Evolutionary conservation across 1,140 invertebrate genomes (phyloP).

Genomic region (Sweltsa coloradensis): DNA sequence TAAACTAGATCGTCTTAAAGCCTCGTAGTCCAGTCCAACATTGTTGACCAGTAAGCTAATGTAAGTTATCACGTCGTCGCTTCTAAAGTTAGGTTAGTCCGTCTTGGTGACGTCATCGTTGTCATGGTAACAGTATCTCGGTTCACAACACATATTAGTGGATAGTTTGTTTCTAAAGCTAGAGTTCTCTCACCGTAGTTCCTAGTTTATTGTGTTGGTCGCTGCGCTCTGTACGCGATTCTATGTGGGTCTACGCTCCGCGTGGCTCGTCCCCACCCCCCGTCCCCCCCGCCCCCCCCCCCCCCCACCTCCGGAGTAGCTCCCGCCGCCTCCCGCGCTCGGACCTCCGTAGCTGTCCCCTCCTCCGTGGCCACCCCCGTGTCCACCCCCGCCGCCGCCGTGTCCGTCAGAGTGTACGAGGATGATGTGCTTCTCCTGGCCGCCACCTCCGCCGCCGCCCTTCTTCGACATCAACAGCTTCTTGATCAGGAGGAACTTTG

Average conservation of each 20-base stretch:
- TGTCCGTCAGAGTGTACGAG: not conserved
- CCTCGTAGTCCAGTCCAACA: too few species aligned
- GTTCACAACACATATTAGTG: too few species aligned
- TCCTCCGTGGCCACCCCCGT: not conserved
- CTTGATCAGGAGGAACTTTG: conserved; percentile 21
- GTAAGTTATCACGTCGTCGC: too few species aligned
- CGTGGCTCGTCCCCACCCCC: not conserved
- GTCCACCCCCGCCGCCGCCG: conserved; percentile 9
- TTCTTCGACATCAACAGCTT: conserved; percentile 15
- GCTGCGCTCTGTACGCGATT: not conserved
- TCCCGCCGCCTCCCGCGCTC: conserved; percentile 2
- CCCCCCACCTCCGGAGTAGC: not conserved
- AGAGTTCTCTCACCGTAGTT: too few species aligned
- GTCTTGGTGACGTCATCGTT: too few species aligned
- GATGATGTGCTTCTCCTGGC: conserved; percentile 5
- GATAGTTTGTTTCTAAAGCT: too few species aligned
- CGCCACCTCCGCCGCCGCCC: conserved; percentile 9
- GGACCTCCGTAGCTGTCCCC: conserved; percentile 6
- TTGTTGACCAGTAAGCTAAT: too few species aligned
- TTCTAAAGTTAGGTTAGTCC: too few species aligned
- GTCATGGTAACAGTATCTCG: too few species aligned
- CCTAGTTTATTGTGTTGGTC: too few species aligned
- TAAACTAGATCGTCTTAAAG: too few species aligned
- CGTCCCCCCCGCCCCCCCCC: not conserved
- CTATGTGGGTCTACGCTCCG: not conserved